Percentiles rank a stretch among this genome's conserved stretches.
phyloP scores from a whole-genome alignment of 2,888 invertebrate genomes.

The Macroteleia sp. region DNA sequence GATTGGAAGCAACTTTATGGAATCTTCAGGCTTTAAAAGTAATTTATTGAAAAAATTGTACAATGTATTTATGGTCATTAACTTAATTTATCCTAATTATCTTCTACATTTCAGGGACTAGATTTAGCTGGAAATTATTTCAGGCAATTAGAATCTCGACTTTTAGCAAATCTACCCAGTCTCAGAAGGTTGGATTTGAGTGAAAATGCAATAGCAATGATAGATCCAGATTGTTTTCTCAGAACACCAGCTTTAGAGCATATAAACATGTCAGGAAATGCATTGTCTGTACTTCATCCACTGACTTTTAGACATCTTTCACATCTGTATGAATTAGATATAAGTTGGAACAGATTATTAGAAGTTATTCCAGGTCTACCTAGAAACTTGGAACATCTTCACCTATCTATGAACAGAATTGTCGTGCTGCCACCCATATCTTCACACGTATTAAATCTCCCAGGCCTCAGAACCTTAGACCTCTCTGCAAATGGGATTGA shows the following conservation, averaged over 20 bases:
- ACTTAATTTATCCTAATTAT: too few relatives aligned
- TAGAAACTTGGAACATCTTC: conserved; percentile 90
- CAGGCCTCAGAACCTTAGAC: conserved; percentile 90
- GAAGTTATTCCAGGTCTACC: conserved; percentile 92
- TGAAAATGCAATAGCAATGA: conserved; percentile 88
- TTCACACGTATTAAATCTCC: conserved; percentile 89
- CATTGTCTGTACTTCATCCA: conserved; percentile 89
- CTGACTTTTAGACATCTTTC: conserved; percentile 90
- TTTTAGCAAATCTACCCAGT: conserved; percentile 90
- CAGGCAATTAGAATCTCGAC: conserved; percentile 88
- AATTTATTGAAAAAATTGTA: neutral
- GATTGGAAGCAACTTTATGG: conserved; percentile 91
- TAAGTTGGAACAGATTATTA: conserved; percentile 89
- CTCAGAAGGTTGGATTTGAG: conserved; percentile 91
- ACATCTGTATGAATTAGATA: conserved; percentile 91
- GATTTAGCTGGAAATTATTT: conserved; percentile 92
- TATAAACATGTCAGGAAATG: conserved; percentile 91
- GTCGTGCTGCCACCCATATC: conserved; percentile 87
- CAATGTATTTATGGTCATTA: too few relatives aligned
- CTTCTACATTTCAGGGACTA: conserved; percentile 87
- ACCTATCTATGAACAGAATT: conserved; percentile 89
- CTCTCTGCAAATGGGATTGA: conserved; percentile 90
- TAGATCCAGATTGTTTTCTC: conserved; percentile 90
- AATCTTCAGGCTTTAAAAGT: conserved; percentile 91
- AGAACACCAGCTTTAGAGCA: conserved; percentile 90